Evolutionary conservation across 1,140 invertebrate species (phyloP).

Genomic region (Colletes latitarsis): DNA sequence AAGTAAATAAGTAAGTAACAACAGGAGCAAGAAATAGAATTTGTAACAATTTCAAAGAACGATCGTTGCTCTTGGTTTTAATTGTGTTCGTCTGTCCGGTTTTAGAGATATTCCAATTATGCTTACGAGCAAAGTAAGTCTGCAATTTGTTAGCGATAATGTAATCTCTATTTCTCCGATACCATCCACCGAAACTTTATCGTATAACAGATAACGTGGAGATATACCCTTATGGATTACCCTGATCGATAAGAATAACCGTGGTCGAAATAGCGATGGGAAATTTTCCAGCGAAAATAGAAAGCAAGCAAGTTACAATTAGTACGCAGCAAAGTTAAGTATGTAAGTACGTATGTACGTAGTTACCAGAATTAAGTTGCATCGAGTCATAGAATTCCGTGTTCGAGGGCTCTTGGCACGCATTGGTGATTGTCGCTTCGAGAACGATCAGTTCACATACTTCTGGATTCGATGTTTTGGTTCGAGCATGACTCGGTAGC

Average conservation of each 20-base stretch:
- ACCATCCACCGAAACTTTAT: background rate
- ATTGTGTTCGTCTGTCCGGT: too few relatives aligned
- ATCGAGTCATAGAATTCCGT: conserved; percentile 47
- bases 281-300: too few relatives aligned
- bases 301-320: too few relatives aligned
- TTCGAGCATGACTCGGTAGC: conserved; percentile 75
- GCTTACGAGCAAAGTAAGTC: background rate
- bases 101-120: too few relatives aligned
- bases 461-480: conserved; percentile 58
- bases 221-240: background rate
- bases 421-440: conserved; percentile 63
- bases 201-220: conserved; percentile 18
- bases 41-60: too few relatives aligned
- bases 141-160: conserved; percentile 4
- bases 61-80: too few relatives aligned
- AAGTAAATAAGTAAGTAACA: too few relatives aligned
- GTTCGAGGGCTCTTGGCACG: conserved; percentile 58
- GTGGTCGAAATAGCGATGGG: background rate
- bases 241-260: conserved; percentile 2
- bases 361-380: background rate
- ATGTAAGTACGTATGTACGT: too few relatives aligned
- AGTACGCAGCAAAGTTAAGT: too few relatives aligned
- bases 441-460: conserved; percentile 73
- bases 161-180: background rate
- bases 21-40: too few relatives aligned